Conservation (phyloP, 2,888 invertebrate species). For the Drosophila bunnanda region DNA sequence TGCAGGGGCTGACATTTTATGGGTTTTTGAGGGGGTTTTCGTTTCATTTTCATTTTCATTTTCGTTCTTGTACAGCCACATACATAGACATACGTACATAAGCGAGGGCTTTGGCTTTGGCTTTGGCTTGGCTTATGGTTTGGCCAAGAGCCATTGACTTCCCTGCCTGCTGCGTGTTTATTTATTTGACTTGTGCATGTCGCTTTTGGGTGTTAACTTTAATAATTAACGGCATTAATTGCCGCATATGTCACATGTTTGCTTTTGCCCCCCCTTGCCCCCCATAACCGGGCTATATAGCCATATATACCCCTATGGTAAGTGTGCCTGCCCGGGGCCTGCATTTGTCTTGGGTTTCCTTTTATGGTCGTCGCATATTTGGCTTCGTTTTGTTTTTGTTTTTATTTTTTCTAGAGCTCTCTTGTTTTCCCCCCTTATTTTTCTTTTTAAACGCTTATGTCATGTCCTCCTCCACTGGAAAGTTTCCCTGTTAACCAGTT, state of each 20-base stretch:
- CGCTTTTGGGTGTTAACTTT: constrained; percentile 81
- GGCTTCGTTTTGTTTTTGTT: constrained; percentile 26
- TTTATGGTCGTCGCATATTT: constrained; percentile 14
- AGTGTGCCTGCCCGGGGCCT: constrained; percentile 17
- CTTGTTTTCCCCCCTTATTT: constrained; percentile 9
- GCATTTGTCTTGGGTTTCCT: constrained; percentile 50
- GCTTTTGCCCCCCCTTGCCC: constrained; percentile 44
- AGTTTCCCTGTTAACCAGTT: constrained; percentile 21
- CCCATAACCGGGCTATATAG: neutral
- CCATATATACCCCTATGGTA: neutral
- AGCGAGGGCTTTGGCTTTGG: neutral
- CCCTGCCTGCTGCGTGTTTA: constrained; percentile 68
- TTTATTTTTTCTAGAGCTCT: constrained; percentile 6
- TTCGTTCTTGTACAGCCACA: neutral
- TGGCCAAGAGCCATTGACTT: constrained; percentile 60
- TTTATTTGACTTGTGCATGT: constrained; percentile 81
- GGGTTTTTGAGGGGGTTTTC: constrained; percentile 30
- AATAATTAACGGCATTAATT: constrained; percentile 80
- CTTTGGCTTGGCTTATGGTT: constrained; percentile 15
- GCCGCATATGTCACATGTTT: constrained; percentile 80
- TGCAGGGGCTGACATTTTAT: constrained; percentile 25
- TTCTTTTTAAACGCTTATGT: constrained; percentile 66
- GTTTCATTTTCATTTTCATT: neutral
- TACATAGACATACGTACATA: neutral
- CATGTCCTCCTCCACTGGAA: constrained; percentile 45